A percentile compares a stretch with the other conserved stretches of the same genome.
Evolutionary conservation across 2,113 vertebrate species (phyloP).

Genomic region (Dipodomys merriami): DNA sequence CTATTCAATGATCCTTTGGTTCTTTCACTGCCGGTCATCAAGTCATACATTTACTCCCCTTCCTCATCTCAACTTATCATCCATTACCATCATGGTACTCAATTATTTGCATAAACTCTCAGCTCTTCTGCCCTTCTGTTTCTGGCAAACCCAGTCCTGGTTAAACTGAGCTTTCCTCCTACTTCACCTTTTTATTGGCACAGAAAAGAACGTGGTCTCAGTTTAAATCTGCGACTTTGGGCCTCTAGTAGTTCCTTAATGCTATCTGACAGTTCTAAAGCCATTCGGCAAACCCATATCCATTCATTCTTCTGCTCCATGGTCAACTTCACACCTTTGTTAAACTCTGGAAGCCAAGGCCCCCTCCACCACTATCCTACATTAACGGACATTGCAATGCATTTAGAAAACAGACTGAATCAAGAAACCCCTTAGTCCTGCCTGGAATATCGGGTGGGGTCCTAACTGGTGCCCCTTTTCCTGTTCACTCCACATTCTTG

Average conservation of each 20-base stretch:
- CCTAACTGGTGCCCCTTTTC: not conserved
- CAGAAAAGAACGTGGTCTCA: not conserved
- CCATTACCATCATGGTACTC: not conserved
- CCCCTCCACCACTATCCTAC: not conserved
- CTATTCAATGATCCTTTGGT: not conserved
- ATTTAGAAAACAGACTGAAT: not conserved
- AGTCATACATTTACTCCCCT: not conserved
- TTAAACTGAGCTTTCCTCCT: not conserved
- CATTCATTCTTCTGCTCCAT: not conserved
- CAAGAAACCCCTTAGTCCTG: not conserved
- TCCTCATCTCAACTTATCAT: not conserved
- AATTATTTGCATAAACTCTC: not conserved
- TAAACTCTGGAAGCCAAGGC: not conserved
- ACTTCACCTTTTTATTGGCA: not conserved
- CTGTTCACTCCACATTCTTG: not conserved
- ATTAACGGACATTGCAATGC: not conserved
- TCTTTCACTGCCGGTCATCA: not conserved
- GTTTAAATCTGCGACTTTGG: not conserved
- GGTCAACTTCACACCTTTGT: not conserved
- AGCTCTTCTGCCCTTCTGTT: not conserved
- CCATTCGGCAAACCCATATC: not conserved
- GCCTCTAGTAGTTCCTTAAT: not conserved
- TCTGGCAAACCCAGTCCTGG: too few species aligned
- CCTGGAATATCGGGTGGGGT: not conserved
- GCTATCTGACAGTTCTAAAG: not conserved